phyloP scores from a whole-genome alignment of 2,113 vertebrate species.

The Lichenostomus cassidix region DNA sequence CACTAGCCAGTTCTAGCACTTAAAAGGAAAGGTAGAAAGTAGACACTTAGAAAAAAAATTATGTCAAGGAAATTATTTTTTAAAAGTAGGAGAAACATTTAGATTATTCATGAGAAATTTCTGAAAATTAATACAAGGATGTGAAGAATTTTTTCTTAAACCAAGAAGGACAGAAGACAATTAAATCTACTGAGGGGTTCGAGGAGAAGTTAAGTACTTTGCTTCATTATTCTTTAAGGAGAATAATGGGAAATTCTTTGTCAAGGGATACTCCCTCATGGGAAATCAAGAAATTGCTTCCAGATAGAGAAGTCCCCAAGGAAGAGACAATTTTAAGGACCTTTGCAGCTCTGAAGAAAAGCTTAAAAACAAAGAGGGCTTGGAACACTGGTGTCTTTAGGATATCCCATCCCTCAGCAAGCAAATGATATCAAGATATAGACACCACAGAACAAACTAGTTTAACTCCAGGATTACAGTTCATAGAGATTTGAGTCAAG shows the following conservation, averaged over 20 bases:
- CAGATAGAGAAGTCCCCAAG: constrained; percentile 1
- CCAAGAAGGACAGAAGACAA: neutral
- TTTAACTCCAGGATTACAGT: neutral
- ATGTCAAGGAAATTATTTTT: neutral
- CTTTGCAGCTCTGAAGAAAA: neutral
- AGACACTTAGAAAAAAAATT: neutral
- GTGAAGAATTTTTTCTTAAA: neutral
- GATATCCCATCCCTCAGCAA: neutral
- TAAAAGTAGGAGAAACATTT: neutral
- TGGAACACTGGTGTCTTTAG: neutral
- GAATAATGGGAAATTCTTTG: neutral
- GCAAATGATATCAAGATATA: neutral
- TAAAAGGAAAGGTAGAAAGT: neutral
- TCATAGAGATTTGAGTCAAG: neutral
- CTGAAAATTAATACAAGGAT: neutral
- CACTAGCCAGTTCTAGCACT: neutral
- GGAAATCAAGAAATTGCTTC: constrained; percentile 39
- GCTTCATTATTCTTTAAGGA: constrained; percentile 14
- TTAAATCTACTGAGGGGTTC: neutral
- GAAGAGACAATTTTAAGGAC: constrained; percentile 14
- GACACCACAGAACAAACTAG: neutral
- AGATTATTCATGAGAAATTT: neutral
- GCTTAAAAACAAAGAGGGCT: neutral
- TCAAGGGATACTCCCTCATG: neutral
- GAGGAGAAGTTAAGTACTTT: constrained; percentile 13